phyloP scores from a whole-genome alignment of 2,113 vertebrate genomes.

The Chrysochloris asiatica region DNA sequence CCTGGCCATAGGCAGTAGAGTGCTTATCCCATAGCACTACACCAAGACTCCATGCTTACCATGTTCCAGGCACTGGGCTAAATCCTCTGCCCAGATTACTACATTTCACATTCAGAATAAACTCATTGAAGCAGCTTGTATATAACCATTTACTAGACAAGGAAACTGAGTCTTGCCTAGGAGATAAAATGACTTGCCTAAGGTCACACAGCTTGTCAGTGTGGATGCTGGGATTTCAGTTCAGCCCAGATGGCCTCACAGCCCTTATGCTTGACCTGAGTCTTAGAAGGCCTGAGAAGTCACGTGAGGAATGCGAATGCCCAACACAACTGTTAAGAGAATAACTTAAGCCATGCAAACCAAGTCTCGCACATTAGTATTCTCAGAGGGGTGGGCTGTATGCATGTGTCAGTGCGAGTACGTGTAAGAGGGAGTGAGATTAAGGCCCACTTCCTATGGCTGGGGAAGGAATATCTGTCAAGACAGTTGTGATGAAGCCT shows the following conservation, averaged over 20 bases:
- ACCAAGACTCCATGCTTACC: constrained; percentile 20
- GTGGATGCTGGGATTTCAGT: background rate
- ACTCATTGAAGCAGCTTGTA: background rate
- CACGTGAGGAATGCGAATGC: no score
- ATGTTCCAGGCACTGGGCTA: constrained; percentile 18
- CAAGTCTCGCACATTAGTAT: background rate
- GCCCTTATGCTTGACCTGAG: background rate
- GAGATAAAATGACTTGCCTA: background rate
- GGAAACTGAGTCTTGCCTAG: constrained; percentile 46
- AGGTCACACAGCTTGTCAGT: background rate
- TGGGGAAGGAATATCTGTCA: background rate
- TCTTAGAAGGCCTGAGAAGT: background rate
- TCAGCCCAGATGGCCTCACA: background rate
- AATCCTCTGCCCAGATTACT: constrained; percentile 38
- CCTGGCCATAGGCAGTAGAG: no score
- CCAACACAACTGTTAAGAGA: background rate
- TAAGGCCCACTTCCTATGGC: background rate
- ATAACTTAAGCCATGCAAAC: background rate
- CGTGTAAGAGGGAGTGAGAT: background rate
- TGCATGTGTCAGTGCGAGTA: no score
- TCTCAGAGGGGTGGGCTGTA: background rate
- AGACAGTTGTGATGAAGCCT: background rate
- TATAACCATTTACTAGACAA: background rate
- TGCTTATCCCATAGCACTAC: no score
- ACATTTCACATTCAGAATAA: background rate